Base-by-base conservation (phyloP, 2,888 invertebrate genomes). In the Colletes collaris region DNA sequence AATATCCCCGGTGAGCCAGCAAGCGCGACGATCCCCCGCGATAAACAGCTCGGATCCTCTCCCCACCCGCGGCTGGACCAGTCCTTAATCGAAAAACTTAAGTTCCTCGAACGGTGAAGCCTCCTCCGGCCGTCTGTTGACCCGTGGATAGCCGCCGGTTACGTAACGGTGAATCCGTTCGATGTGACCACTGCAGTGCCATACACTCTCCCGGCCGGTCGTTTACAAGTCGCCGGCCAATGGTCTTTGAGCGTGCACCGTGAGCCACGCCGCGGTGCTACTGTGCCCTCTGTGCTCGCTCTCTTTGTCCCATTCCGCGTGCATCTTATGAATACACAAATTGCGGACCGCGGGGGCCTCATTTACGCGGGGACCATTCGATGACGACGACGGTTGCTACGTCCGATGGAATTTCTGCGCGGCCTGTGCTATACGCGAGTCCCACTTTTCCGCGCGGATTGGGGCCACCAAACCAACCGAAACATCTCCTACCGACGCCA, bases 161-260 rank as follows among this genome's bases (percentile, higher is more conserved):
- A 88, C 87, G 86, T 89, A 90, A 90, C 90, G 90, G 90, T 89
- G 88, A 87, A 90, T 89, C 81, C 80, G 84, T 89, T 82, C 83
- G 82, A 83, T 86, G 79, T 85, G 85, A 80, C 87, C 86, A 86
- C 84, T 87, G 86, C 86, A 84, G 84, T 85, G 85, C 84, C 86
- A 86, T 86, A 79, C 75, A 65, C 79, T 82, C 83, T 75, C 70
- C 63, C 56, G 66, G 2, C 27, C 37, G 74, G 76, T 68, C 81
- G 76, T 86, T 88, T 86, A 82, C 83, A 80, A 82, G 86, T 84
- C 74, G 64, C 63, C 80, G 79, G 78, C 85, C 88, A 83, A 84
- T 87, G 76, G 79, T 81, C 65, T 82, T 84, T 72, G 59, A 74
- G 60, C 75, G 62, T 81, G 73, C 73, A 80, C 81, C 76, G 71